Conservation (phyloP, 2,113 vertebrate species). For the Cephalopterus ornatus region DNA sequence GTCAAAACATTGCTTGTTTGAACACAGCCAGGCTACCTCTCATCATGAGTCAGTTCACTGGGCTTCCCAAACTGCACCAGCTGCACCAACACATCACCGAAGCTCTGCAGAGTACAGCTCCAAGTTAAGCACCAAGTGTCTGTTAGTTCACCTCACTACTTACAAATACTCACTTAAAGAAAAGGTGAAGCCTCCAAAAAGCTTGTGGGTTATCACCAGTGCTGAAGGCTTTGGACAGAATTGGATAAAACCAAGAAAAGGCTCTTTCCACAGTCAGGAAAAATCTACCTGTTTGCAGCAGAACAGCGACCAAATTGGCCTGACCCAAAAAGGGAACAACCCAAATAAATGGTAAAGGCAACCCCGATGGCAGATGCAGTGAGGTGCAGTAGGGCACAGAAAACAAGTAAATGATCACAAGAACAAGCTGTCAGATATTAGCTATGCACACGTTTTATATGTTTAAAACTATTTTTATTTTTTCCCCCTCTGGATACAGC, state of each 20-base stretch:
- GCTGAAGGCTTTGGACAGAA: not conserved
- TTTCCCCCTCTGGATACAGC: not conserved
- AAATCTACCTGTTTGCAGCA: not conserved
- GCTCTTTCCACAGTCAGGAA: not conserved
- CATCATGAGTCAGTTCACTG: not conserved
- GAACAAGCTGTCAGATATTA: not conserved
- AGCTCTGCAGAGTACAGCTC: not conserved
- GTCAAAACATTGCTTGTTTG: conserved; percentile 7
- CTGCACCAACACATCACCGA: not conserved
- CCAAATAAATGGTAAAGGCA: not conserved
- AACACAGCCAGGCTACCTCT: not conserved
- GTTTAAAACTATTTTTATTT: not conserved
- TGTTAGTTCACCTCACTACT: not conserved
- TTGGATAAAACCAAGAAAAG: not conserved
- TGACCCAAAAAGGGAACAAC: not conserved
- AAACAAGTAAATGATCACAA: not conserved
- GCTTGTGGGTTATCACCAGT: accelerated
- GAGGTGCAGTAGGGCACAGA: not conserved
- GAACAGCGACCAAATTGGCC: not conserved
- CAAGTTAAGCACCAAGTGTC: not conserved
- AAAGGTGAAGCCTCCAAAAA: not conserved
- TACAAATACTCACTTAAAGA: not conserved
- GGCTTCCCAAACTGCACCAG: not conserved
- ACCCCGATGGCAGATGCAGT: not conserved
- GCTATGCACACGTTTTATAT: not conserved